Evolutionary conservation across 2,888 invertebrate genomes (phyloP).

Genomic region (Saturnia pavonia): DNA sequence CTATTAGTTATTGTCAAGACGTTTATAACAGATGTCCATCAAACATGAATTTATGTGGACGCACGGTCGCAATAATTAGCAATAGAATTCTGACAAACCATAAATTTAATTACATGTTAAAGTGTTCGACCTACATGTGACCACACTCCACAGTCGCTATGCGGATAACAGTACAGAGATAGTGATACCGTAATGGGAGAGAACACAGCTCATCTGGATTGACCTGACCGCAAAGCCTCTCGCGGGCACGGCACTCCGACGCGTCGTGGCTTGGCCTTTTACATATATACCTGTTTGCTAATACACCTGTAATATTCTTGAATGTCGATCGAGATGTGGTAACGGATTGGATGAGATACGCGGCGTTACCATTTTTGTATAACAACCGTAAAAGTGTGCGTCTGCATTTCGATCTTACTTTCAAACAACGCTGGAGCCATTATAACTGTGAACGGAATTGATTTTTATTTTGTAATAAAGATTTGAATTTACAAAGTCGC

Average conservation of each 20-base stretch:
- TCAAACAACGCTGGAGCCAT: slow-evolving; percentile 7
- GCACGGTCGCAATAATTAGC: slow-evolving; percentile 18
- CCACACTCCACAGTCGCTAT: slow-evolving; percentile 64
- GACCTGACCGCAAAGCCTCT: slow-evolving; percentile 69
- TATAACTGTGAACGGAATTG: slow-evolving; percentile 7
- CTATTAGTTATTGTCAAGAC: slow-evolving; percentile 14
- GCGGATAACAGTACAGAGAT: slow-evolving; percentile 70
- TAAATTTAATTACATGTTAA: slow-evolving; percentile 68
- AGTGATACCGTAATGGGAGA: slow-evolving; percentile 47
- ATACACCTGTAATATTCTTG: slow-evolving; percentile 31
- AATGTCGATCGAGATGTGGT: slow-evolving; percentile 23
- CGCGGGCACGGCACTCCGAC: slow-evolving; percentile 29
- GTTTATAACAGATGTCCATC: slow-evolving; percentile 10
- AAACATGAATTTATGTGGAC: slow-evolving; percentile 17
- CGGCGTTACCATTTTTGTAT: slow-evolving; percentile 26
- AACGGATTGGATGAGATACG: slow-evolving; percentile 9
- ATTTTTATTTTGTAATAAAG: slow-evolving; percentile 6
- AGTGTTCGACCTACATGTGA: slow-evolving; percentile 68
- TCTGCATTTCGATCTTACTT: slow-evolving; percentile 10
- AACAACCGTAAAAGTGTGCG: slow-evolving; percentile 24
- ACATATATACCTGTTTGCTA: slow-evolving; percentile 35
- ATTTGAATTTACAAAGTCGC: slow-evolving; percentile 6
- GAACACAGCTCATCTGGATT: slow-evolving; percentile 60
- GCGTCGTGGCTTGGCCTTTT: slow-evolving; percentile 18
- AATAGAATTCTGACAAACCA: slow-evolving; percentile 58